Percentiles rank a stretch among this genome's conserved stretches.
Evolutionary conservation across 2,888 invertebrate species (phyloP).

Genomic region (Ellobium chinense): DNA sequence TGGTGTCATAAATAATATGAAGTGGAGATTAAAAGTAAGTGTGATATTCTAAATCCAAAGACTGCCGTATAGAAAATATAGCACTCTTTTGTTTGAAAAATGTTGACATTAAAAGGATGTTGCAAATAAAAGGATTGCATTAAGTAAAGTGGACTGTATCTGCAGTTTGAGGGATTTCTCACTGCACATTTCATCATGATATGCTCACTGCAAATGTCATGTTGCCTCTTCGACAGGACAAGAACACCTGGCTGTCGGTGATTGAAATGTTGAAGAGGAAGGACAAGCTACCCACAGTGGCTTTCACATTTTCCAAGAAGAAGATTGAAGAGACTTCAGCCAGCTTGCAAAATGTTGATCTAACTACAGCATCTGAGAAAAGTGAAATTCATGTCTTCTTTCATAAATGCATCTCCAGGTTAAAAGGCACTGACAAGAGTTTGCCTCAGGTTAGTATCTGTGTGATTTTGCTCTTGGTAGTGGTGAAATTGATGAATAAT

Average conservation of each 20-base stretch:
- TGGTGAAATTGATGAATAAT: not conserved
- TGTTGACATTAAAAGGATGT: too few relatives aligned
- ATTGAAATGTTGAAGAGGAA: conserved; percentile 89
- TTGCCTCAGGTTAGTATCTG: conserved; percentile 95
- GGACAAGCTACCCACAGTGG: conserved; percentile 94
- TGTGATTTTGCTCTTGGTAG: too few relatives aligned
- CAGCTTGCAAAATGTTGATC: conserved; percentile 83
- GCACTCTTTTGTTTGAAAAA: too few relatives aligned
- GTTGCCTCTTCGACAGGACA: conserved; percentile 85
- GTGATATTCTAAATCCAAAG: too few relatives aligned
- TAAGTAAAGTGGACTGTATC: too few relatives aligned
- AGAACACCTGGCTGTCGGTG: conserved; percentile 78
- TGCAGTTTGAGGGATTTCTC: too few relatives aligned
- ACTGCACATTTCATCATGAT: too few relatives aligned
- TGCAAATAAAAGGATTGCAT: too few relatives aligned
- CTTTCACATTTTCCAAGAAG: conserved; percentile 93
- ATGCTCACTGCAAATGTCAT: too few relatives aligned
- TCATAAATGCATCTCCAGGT: conserved; percentile 87
- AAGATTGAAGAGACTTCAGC: conserved; percentile 87
- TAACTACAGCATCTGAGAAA: conserved; percentile 92
- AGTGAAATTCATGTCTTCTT: conserved; percentile 91
- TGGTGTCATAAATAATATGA: too few relatives aligned
- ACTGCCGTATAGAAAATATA: too few relatives aligned
- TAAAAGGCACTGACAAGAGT: conserved; percentile 91
- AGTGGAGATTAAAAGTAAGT: too few relatives aligned